Percentiles rank a stretch among this genome's conserved stretches.
phyloP scores from a whole-genome alignment of 2,888 invertebrate species.

The Phengaris arion region DNA sequence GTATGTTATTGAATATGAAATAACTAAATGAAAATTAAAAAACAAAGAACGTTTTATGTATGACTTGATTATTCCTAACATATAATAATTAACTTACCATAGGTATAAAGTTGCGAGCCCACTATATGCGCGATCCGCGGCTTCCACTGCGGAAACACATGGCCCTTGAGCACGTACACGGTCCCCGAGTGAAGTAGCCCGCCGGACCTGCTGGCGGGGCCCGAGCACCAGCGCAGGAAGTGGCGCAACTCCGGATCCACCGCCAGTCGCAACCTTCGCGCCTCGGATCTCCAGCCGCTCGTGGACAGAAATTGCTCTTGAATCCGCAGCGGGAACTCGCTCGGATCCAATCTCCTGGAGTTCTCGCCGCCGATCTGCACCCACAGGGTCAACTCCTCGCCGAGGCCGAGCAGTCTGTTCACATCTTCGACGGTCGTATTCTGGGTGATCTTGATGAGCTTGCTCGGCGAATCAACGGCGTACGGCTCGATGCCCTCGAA shows the following conservation, averaged over 20 bases:
- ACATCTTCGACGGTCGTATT: conserved; percentile 79
- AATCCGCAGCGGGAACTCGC: conserved; percentile 79
- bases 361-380: conserved; percentile 79
- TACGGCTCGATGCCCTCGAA: conserved; percentile 79
- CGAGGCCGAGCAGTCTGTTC: conserved; percentile 71
- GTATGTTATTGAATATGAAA: not conserved
- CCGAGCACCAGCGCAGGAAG: conserved; percentile 81
- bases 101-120: conserved; percentile 80
- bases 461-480: conserved; percentile 73
- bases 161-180: conserved; percentile 81
- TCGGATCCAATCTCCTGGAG: conserved; percentile 73
- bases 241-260: conserved; percentile 83
- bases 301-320: conserved; percentile 81
- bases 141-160: conserved; percentile 85
- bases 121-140: conserved; percentile 79
- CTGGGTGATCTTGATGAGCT: conserved; percentile 78
- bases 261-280: conserved; percentile 80
- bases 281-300: conserved; percentile 80
- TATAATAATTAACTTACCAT: conserved; percentile 54
- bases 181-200: conserved; percentile 72
- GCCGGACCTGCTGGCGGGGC: conserved; percentile 74
- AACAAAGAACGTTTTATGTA: not conserved
- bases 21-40: not conserved
- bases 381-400: conserved; percentile 73
- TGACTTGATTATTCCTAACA: not conserved